Percentiles rank a stretch among this genome's conserved stretches.
Conservation (phyloP, 1,140 invertebrate species). For the Aphaenogaster floridana region DNA sequence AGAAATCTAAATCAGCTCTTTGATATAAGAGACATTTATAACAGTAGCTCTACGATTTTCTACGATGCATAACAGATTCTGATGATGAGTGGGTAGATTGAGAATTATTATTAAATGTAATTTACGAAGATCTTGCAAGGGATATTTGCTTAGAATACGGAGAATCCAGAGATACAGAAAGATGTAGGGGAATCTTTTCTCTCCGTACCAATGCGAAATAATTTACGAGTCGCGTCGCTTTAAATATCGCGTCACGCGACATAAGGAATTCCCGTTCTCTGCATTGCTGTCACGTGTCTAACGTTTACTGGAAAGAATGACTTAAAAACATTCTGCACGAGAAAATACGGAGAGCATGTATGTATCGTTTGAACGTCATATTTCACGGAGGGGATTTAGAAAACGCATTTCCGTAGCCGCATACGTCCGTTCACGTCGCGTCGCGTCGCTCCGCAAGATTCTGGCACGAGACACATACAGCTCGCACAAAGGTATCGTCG, state of each 20-base stretch:
- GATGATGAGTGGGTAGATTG: neutral
- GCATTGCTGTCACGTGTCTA: constrained; percentile 4
- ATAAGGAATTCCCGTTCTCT: constrained; percentile 9
- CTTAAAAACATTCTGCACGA: constrained; percentile 38
- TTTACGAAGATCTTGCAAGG: neutral
- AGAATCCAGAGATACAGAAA: neutral
- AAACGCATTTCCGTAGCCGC: constrained; percentile 37
- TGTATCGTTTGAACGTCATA: constrained; percentile 43
- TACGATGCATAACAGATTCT: neutral
- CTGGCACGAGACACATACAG: neutral
- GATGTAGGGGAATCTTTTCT: neutral
- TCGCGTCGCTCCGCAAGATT: neutral
- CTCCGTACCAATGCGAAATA: constrained; percentile 25
- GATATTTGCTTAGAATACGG: neutral
- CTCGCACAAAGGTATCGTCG: constrained; percentile 31
- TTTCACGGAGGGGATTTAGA: constrained; percentile 47
- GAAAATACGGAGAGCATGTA: constrained; percentile 13
- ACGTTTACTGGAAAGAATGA: constrained; percentile 23
- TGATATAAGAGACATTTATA: too few relatives aligned
- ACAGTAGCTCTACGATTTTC: too few relatives aligned
- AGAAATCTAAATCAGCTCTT: too few relatives aligned
- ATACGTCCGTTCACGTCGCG: neutral
- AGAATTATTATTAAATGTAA: constrained; percentile 16
- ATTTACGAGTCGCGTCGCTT: constrained; percentile 37
- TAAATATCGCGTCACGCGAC: constrained; percentile 27